Percentiles rank a stretch among this genome's conserved stretches.
These are phyloP conservation scores for Ara ararauna DNA, from an alignment of 2,797 vertebrate species.

Conservation along the genomic window DNA sequence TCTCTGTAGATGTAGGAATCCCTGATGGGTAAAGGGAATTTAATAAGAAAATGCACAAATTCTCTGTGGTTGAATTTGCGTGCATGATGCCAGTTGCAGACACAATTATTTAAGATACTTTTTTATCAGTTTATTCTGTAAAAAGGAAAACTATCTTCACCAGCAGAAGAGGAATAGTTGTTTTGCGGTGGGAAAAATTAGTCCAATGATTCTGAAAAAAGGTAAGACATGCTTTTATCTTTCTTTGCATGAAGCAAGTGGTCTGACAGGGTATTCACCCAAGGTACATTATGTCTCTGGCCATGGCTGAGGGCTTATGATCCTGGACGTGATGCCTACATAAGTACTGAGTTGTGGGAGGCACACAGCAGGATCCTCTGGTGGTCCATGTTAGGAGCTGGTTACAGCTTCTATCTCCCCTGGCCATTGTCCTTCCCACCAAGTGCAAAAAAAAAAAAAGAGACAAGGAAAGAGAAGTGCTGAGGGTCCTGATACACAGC, in stretches of 20 bases:
- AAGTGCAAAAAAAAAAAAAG: no score
- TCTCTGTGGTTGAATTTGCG: not conserved
- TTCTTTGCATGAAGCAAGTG: not conserved
- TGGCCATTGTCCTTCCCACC: not conserved
- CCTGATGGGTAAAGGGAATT: not conserved
- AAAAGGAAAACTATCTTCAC: not conserved
- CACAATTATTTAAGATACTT: not conserved
- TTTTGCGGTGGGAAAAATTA: not conserved
- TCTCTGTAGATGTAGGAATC: not conserved
- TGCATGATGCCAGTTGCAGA: not conserved
- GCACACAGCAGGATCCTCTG: not conserved
- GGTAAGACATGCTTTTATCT: not conserved
- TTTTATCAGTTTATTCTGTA: not conserved
- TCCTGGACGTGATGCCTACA: not conserved
- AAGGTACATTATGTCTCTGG: not conserved
- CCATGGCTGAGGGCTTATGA: not conserved
- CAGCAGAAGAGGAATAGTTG: not conserved
- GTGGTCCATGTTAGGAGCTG: rapidly evolving
- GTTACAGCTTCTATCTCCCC: not conserved
- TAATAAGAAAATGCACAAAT: not conserved
- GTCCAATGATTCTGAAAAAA: not conserved
- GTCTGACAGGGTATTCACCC: not conserved
- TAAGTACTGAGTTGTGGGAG: not conserved
- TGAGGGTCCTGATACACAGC: not conserved
- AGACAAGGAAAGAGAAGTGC: not conserved